Base-by-base conservation (phyloP, 1,140 invertebrate species). In the Pygmarrhopalites habei region DNA sequence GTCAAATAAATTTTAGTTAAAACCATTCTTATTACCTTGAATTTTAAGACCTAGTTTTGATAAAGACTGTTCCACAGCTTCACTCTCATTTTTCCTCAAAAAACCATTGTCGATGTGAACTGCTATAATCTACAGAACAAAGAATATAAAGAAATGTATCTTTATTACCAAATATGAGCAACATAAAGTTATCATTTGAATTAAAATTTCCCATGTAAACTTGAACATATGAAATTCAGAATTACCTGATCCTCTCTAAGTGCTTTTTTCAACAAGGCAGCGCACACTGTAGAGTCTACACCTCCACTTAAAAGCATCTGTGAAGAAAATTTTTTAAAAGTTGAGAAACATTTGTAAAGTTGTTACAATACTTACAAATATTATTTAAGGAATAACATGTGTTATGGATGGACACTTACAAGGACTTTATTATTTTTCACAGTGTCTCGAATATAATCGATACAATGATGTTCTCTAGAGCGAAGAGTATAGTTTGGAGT, bases 21-120 rank as follows among this genome's bases (percentile, higher is more conserved):
- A n/a, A n/a, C n/a, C n/a, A n/a, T 43, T 52, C 35, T 26, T 32
- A 60, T 67, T 72, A 84, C 82, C 79, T 79, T 86, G 87, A 58
- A 98, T 79, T 74, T 90, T 85, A 17, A 98, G 81, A 19, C 94
- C 95, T 57, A 98, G 78, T 68, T 88, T 85, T 21, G 83, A 82
- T 23, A 98, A 81, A 65, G 88, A 91, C 73, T 87, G 81, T 73
- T 90, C 88, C 15, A 98, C 95, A 69, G 87, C 85, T 52, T 83
- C 78, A 72, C 91, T 95, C 76, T 99, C 96, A 72, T 92, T 86
- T 78, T 96, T 94, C 56, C 96, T 83, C 93, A 99, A 95, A 76
- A 98, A 98, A 55, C 95, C 96, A 79, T 99, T 99, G 77, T 99
- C 95, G 70, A 99, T 95, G 78, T 99, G 95, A 64, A 98, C 82